Conservation (phyloP, 2,888 invertebrate genomes). For the Phaonia tiefii region DNA sequence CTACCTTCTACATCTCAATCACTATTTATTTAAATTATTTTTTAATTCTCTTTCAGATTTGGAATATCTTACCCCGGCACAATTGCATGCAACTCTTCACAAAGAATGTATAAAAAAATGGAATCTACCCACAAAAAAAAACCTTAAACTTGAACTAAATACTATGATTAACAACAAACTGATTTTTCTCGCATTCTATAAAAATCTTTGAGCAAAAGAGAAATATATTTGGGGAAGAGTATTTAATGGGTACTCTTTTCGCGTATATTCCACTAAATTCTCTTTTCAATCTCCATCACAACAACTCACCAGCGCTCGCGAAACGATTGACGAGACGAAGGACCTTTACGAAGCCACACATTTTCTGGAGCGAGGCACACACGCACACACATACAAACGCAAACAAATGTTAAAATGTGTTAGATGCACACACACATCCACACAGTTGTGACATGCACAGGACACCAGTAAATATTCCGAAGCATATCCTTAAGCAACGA, state of each 20-base stretch:
- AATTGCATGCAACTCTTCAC: constrained; percentile 24
- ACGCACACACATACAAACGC: constrained; percentile 28
- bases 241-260: neutral
- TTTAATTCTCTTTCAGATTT: no score
- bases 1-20: no score
- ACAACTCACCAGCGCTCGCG: constrained; percentile 20
- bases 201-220: neutral
- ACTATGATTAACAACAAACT: neutral
- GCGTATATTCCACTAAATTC: no score
- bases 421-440: constrained; percentile 33
- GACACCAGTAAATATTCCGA: constrained; percentile 63
- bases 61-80: constrained; percentile 9
- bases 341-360: constrained; percentile 19
- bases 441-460: constrained; percentile 38
- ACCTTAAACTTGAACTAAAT: constrained; percentile 33
- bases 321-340: constrained; percentile 29
- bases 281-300: constrained; percentile 12
- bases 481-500: constrained; percentile 74
- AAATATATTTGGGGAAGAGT: neutral
- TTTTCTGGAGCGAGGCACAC: neutral
- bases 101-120: no score
- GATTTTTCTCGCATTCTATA: neutral
- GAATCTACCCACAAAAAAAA: neutral
- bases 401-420: constrained; percentile 36
- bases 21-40: no score